Conservation (phyloP, 2,113 vertebrate species). For the Oceanites oceanicus region DNA sequence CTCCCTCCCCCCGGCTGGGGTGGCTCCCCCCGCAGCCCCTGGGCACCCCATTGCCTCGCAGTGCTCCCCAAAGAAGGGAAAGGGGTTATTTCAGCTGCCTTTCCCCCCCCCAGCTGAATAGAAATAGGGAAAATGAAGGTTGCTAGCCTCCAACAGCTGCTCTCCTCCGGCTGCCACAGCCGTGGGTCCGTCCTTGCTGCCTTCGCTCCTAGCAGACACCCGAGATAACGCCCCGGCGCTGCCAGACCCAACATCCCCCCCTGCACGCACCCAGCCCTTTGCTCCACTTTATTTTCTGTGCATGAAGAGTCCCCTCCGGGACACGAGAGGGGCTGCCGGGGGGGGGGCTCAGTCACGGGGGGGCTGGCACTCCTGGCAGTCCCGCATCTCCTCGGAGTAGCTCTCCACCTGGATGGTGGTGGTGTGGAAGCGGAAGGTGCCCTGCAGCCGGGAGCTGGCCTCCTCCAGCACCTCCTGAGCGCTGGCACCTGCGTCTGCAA, state of each 20-base stretch:
- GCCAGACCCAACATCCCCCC: neutral
- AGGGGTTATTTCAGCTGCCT: neutral
- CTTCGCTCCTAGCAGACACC: neutral
- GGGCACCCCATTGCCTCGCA: accelerated
- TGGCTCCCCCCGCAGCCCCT: neutral
- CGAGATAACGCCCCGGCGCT: accelerated
- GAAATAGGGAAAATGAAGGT: neutral
- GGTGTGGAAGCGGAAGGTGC: constrained; percentile 77
- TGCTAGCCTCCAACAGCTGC: neutral
- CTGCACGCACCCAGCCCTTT: neutral
- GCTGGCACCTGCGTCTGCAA: constrained; percentile 64
- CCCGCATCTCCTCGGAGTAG: constrained; percentile 82
- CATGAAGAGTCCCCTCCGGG: accelerated
- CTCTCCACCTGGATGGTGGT: constrained; percentile 83
- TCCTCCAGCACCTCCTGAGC: constrained; percentile 77
- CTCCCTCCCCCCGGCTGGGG: neutral
- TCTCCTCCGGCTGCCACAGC: neutral
- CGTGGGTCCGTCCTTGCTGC: neutral
- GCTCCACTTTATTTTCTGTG: constrained; percentile 16
- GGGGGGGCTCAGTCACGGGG: constrained; percentile 64
- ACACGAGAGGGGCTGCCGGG: accelerated
- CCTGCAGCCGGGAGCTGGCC: constrained; percentile 71
- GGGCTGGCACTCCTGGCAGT: constrained; percentile 76
- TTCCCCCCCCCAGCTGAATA: neutral
- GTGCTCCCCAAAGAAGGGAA: accelerated